Conservation (phyloP, 1,140 invertebrate species). For the Chionoecetes opilio region DNA sequence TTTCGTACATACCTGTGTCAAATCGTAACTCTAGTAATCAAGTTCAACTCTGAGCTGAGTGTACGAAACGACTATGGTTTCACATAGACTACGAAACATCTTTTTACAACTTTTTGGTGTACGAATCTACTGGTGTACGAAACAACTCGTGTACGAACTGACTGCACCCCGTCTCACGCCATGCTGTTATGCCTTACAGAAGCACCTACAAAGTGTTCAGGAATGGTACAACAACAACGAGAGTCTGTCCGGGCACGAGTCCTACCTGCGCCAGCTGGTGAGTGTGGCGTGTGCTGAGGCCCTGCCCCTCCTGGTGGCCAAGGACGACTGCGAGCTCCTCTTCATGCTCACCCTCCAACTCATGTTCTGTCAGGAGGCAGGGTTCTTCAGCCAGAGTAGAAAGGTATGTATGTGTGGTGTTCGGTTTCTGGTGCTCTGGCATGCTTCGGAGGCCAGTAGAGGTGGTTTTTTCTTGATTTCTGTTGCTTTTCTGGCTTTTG, state of each 20-base stretch:
- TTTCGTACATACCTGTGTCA: too few relatives aligned
- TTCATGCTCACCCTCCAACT: conserved; percentile 55
- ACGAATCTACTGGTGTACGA: too few relatives aligned
- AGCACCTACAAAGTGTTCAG: conserved; percentile 40
- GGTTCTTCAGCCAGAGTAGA: conserved; percentile 58
- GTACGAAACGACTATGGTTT: too few relatives aligned
- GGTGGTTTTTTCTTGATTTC: not conserved
- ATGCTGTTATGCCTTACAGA: conserved; percentile 16
- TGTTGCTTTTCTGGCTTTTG: not conserved
- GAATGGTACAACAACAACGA: conserved; percentile 45
- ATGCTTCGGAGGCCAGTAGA: not conserved
- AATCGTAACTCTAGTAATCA: too few relatives aligned
- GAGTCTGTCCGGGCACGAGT: conserved; percentile 25
- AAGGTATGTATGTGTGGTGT: conserved; percentile 6
- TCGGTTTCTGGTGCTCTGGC: not conserved
- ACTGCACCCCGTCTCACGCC: too few relatives aligned
- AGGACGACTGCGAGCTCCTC: conserved; percentile 34
- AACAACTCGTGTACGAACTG: too few relatives aligned
- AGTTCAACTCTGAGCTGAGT: too few relatives aligned
- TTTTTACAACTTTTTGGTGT: too few relatives aligned
- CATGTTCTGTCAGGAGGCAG: conserved; percentile 63
- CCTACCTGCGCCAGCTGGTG: conserved; percentile 7
- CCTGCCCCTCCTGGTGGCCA: not conserved
- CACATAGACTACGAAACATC: too few relatives aligned
- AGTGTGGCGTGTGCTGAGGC: conserved; percentile 37